A percentile compares a stretch with the other conserved stretches of the same genome.
Conservation (phyloP, 2,888 invertebrate genomes). For the Leptopilina syphax region DNA sequence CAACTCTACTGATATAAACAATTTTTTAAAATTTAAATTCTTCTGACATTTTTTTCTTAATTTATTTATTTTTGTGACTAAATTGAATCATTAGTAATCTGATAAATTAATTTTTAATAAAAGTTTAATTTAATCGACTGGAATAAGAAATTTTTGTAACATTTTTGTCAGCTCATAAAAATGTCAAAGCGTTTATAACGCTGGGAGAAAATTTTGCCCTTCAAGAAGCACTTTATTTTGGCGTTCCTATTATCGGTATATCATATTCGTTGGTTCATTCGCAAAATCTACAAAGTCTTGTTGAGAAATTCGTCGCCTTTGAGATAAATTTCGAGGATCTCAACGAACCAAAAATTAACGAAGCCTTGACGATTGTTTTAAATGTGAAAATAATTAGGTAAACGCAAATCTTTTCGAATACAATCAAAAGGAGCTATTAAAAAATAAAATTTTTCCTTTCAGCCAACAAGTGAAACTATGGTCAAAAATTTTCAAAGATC, state of each 20-base stretch:
- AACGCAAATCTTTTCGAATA: neutral
- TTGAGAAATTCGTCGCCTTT: neutral
- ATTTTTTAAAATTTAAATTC: no score
- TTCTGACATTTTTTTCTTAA: no score
- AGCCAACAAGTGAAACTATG: neutral
- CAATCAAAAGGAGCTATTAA: neutral
- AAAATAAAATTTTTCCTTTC: neutral
- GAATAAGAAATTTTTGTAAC: no score
- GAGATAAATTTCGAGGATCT: neutral
- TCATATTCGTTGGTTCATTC: neutral
- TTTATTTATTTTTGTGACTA: no score
- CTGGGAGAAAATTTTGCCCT: neutral
- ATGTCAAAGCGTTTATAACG: slow-evolving; percentile 4
- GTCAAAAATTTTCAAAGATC: neutral
- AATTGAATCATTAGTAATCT: no score
- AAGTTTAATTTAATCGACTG: no score
- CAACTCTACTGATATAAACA: neutral
- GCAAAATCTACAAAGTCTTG: neutral
- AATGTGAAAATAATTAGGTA: neutral
- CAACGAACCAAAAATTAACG: neutral
- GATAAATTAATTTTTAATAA: no score
- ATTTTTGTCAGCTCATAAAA: slow-evolving; percentile 3
- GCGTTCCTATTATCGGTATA: slow-evolving; percentile 2
- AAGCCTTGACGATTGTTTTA: neutral
- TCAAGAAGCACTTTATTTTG: slow-evolving; percentile 26